These are phyloP conservation scores for Sula dactylatra DNA, from an alignment of 2,113 vertebrate species.

Conservation along the genomic window DNA sequence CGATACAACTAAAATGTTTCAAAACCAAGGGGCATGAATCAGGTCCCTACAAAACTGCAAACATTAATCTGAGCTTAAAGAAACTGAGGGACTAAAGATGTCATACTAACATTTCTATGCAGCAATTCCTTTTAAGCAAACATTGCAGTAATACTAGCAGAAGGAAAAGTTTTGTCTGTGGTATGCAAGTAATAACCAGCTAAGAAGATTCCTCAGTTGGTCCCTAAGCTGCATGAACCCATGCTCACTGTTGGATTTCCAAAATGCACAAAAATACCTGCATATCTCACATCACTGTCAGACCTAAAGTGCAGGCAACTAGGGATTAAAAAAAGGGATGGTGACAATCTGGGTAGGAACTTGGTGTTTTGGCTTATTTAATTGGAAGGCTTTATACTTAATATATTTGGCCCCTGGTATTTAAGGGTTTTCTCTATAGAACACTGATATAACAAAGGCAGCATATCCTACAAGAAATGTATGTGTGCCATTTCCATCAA, in stretches of 20 bases:
- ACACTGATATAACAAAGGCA: not conserved
- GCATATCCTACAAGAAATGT: not conserved
- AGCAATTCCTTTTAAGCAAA: not conserved
- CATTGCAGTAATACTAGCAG: not conserved
- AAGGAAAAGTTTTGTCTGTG: not conserved
- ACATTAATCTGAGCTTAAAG: not conserved
- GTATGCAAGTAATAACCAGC: not conserved
- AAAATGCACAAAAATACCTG: not conserved
- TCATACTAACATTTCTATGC: not conserved
- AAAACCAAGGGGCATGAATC: not conserved
- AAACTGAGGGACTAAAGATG: not conserved
- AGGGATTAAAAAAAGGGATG: not conserved
- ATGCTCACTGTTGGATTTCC: not conserved
- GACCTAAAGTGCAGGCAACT: not conserved
- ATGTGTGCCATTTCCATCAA: not conserved
- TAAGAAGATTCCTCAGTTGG: not conserved
- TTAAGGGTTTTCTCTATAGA: not conserved
- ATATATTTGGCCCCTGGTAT: not conserved
- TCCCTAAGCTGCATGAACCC: not conserved
- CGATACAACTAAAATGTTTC: not conserved
- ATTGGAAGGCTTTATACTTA: not conserved
- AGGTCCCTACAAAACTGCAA: not conserved
- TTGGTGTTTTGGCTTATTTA: not conserved
- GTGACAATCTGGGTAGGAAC: not conserved
- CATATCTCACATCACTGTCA: not conserved